Evolutionary conservation across 2,888 invertebrate genomes (phyloP), one percentile per base, ranked within the genome.

Genomic region (Matsumyia berberina): DNA sequence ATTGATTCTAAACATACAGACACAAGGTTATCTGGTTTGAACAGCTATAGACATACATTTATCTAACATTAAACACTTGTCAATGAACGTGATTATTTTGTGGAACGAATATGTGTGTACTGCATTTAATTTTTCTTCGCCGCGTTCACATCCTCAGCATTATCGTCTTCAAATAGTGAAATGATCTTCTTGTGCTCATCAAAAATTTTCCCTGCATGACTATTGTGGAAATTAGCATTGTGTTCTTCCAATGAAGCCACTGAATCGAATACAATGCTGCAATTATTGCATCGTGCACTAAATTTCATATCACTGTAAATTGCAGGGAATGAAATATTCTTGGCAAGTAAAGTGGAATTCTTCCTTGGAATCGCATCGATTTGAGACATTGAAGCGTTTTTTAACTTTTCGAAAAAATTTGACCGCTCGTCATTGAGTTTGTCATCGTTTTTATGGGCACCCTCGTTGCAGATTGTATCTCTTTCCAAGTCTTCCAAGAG

Each of bases 251-350:
- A 81, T 12, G 89, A 89, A 44, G 88, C 88, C 17, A 91, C 88
- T 2, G 89, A 88, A 17, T 89, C 89, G 58, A 91, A 91, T 4
- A 88, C 73, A 53, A 89, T 86, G 62, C 89, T 90, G 76, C 91
- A 91, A 19, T 89, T 89, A 69, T 89, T 89, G 58, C 91, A 91
- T 12, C 91, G 89, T 1, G 91, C 91, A 12, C 90, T 90, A 55
- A 89, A 88, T 2, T 83, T 87, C 60, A 88, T 39, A 51, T 86
- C 35, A 5, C 76, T 37, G 11, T 46, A 69, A 31, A 42, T 35
- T 3, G 62, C 42, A 9, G 46, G 62, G 31, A 73, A 83, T 6
- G 62, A 15, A 31, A 35, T 37, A 8, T 69, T 78, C 4, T 15
- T 44, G 0, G n/a, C 35, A 5, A 64, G 55, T 24, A 46, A 12